Evolutionary conservation across 2,797 vertebrate genomes (phyloP), one percentile per base, ranked within the genome.

Genomic region (Xenentodon cancila): DNA sequence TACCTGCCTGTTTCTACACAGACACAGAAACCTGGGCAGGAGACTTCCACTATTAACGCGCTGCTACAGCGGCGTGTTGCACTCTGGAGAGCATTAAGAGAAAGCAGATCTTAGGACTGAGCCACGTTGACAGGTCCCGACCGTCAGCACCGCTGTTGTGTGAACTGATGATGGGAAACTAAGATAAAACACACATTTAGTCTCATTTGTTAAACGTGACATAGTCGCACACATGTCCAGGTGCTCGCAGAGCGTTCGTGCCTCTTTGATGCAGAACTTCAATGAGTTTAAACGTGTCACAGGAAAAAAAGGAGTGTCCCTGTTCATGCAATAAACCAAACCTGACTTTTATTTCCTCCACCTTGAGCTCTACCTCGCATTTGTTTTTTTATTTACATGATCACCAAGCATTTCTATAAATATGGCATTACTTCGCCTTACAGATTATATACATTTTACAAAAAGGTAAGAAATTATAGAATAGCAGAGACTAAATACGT

Each of bases 1-100:
- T 79, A 88, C 75, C 87, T 88, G 85, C 56, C 59, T 78, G 82
- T 77, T 87, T 80, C 71, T 73, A 53, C 52, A 37, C 71, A 68
- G 68, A 48, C 43, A 59, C 40, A 50, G 54, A 32, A 17, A 77
- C 68, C 76, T 69, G 70, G 50, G 55, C 54, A 55, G 73, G 66
- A 75, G 56, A 65, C 45, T 64, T 57, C 64, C 59, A 51, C 75
- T 72, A 75, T 75, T 51, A 42, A 37, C 73, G 32, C 71, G 21
- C 54, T 16, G 70, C 68, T 53, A n/a, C 2, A 30, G 66, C 49
- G n/a, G 30, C 47, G 47, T n/a, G 9, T 66, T 7, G 62, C 0
- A 65, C 63, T 83, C 81, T 88, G 84, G 81, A 82, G 62, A 69
- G 60, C 59, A 54, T 86, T 79, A 85, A 60, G 53, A 46, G 12